Percentiles rank a stretch among this genome's conserved stretches.
Evolutionary conservation across 2,113 vertebrate genomes (phyloP).

Genomic region (Elgaria multicarinata): DNA sequence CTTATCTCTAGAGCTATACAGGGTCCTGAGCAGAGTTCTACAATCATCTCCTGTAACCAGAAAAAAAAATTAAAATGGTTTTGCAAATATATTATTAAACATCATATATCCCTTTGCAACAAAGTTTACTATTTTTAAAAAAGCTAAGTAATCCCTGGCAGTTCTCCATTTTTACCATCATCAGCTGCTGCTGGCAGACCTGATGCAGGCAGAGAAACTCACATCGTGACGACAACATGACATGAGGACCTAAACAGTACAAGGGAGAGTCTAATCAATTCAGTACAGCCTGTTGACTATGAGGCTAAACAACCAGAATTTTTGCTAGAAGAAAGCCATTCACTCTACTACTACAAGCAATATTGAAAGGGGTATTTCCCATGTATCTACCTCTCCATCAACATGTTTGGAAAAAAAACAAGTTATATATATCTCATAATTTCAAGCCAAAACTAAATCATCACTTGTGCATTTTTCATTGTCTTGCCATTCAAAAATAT

Average conservation of each 20-base stretch:
- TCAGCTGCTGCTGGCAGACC: neutral
- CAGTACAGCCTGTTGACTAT: neutral
- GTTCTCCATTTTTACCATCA: neutral
- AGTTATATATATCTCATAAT: neutral
- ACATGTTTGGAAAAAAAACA: neutral
- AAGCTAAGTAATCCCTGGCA: neutral
- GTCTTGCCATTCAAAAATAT: neutral
- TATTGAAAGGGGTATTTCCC: neutral
- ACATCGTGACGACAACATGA: neutral
- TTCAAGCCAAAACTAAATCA: neutral
- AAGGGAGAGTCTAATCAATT: neutral
- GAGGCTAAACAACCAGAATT: neutral
- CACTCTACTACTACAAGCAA: neutral
- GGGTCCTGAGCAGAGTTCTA: constrained; percentile 90
- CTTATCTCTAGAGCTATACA: constrained; percentile 92
- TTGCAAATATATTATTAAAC: neutral
- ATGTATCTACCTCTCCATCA: neutral
- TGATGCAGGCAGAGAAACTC: neutral
- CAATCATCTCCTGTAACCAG: constrained; percentile 86
- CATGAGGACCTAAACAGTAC: neutral
- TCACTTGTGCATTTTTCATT: neutral
- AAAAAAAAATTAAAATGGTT: constrained; percentile 7
- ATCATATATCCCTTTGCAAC: neutral
- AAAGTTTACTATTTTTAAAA: neutral
- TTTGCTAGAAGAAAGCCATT: neutral